Evolutionary conservation across 2,888 invertebrate genomes (phyloP).

Genomic region (Agrotis puta): DNA sequence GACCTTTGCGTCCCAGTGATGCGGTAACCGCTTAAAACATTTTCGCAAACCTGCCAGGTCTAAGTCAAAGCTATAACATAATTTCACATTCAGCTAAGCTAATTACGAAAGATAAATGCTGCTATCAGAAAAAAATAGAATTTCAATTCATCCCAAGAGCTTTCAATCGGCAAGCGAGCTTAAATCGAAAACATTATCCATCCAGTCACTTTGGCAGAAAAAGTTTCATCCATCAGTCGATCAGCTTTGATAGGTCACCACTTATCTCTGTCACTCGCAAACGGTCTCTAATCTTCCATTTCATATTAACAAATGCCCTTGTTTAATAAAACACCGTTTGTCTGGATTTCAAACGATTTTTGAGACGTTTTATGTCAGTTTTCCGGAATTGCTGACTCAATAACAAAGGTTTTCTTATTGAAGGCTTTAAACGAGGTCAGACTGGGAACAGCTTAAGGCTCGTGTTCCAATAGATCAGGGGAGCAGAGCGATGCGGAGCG

Average conservation of each 20-base stretch:
- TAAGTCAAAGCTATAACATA: too few species aligned
- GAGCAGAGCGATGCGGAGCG: background rate
- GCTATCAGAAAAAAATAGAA: background rate
- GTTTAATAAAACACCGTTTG: conserved; percentile 61
- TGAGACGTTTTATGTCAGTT: conserved; percentile 32
- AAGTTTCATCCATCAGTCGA: conserved; percentile 59
- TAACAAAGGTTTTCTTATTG: conserved; percentile 53
- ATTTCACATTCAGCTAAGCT: background rate
- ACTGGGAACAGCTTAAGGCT: conserved; percentile 51
- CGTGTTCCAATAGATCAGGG: too few species aligned
- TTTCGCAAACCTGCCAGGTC: too few species aligned
- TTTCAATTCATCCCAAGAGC: conserved; percentile 1
- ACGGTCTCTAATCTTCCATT: conserved; percentile 38
- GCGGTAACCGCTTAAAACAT: too few species aligned
- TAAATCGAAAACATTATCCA: conserved; percentile 53
- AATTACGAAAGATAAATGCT: background rate
- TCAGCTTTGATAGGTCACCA: conserved; percentile 43
- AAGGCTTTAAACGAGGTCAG: conserved; percentile 56
- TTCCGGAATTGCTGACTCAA: conserved; percentile 42
- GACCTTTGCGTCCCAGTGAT: too few species aligned
- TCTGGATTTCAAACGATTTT: conserved; percentile 47
- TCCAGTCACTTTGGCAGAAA: conserved; percentile 37
- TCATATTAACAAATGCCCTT: conserved; percentile 57
- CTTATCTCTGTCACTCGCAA: conserved; percentile 61
- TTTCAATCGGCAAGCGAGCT: conserved; percentile 23